Conservation (phyloP, 92 coral and sea anemone genomes). For the Galaxea fascicularis region DNA sequence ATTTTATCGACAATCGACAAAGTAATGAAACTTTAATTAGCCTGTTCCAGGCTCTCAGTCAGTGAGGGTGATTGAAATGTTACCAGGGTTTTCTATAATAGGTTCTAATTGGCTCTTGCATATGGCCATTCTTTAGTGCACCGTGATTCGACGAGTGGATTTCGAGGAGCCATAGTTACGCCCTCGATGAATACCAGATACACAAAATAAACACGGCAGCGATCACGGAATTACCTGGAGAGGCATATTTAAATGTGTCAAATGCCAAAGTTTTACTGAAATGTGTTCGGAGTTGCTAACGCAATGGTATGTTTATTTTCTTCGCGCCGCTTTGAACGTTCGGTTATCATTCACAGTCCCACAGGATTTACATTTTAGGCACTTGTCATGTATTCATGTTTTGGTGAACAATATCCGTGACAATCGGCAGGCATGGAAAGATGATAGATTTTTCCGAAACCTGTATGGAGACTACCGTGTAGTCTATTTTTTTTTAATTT, state of each 20-base stretch:
- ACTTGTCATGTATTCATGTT: slow-evolving; percentile 14
- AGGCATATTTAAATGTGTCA: slow-evolving; percentile 8
- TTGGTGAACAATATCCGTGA: slow-evolving; percentile 17
- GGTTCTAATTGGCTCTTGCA: slow-evolving; percentile 2
- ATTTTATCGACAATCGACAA: too few species aligned
- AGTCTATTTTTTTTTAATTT: too few species aligned
- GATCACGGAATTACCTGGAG: slow-evolving; percentile 12
- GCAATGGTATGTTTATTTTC: slow-evolving; percentile 28
- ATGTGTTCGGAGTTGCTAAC: slow-evolving; percentile 11
- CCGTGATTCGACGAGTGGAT: slow-evolving; percentile 14
- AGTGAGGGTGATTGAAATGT: too few species aligned
- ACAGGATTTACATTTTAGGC: slow-evolving; percentile 16
- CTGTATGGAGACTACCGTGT: neutral
- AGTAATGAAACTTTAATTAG: too few species aligned
- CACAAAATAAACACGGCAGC: neutral
- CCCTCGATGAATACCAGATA: slow-evolving; percentile 1
- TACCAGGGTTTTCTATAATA: slow-evolving; percentile 3
- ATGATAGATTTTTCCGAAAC: slow-evolving; percentile 5
- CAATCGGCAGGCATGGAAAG: slow-evolving; percentile 18
- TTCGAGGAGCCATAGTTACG: neutral
- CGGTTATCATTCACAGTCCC: slow-evolving; percentile 1
- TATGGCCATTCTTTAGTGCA: slow-evolving; percentile 2
- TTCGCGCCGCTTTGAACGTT: slow-evolving; percentile 19
- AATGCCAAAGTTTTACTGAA: slow-evolving; percentile 5
- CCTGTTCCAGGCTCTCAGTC: too few species aligned